A percentile compares a stretch with the other conserved stretches of the same genome.
phyloP scores from a whole-genome alignment of 2,888 invertebrate genomes.

The Andrena fulva region DNA sequence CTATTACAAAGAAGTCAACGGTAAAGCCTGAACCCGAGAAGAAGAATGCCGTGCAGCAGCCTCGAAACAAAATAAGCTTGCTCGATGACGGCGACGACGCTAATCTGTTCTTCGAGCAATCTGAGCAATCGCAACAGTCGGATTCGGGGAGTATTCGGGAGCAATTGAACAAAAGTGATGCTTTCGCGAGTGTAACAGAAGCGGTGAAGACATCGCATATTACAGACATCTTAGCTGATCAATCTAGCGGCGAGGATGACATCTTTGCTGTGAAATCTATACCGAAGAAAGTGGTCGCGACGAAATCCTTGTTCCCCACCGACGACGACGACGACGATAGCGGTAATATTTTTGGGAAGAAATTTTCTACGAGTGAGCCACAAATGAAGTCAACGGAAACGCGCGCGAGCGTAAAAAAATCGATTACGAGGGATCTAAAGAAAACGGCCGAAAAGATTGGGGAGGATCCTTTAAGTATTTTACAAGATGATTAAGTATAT shows the following conservation, averaged over 20 bases:
- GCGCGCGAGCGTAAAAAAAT: conserved; percentile 71
- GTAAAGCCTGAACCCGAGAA: conserved; percentile 57
- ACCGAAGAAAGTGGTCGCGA: conserved; percentile 60
- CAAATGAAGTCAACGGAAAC: conserved; percentile 23
- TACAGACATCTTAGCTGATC: conserved; percentile 79
- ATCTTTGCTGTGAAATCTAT: conserved; percentile 75
- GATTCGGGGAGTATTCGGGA: conserved; percentile 59
- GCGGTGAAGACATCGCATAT: conserved; percentile 70
- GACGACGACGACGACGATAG: conserved; percentile 69
- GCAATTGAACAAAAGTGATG: conserved; percentile 37
- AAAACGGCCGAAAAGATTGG: conserved; percentile 82
- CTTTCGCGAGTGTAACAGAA: conserved; percentile 49
- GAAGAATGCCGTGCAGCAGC: conserved; percentile 26
- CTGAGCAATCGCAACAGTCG: conserved; percentile 52
- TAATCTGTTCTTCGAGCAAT: conserved; percentile 58
- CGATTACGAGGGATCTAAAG: conserved; percentile 79
- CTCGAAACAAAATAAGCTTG: conserved; percentile 60
- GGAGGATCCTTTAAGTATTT: conserved; percentile 81
- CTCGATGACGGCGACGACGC: conserved; percentile 70
- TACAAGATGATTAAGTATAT: conserved; percentile 77
- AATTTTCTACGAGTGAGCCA: conserved; percentile 39
- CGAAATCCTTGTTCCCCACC: conserved; percentile 71
- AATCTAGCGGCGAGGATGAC: conserved; percentile 79
- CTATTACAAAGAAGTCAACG: conserved; percentile 46
- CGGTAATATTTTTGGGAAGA: conserved; percentile 75